Conservation (phyloP, 2,888 invertebrate species). For the Geophilus truncorum region DNA sequence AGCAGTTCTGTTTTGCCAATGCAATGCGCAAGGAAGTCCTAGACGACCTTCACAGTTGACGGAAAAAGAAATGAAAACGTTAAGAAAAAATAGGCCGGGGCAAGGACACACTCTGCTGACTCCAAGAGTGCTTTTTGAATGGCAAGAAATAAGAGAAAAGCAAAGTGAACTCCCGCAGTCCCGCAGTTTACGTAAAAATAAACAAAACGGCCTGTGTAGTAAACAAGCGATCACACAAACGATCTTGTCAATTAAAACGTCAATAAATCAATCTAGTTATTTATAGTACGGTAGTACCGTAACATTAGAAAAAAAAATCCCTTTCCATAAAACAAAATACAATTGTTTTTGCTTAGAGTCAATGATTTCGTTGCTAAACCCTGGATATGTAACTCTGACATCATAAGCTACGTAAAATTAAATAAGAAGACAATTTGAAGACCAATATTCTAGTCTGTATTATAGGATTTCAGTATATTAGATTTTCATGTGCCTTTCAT, state of each 20-base stretch:
- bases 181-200: not conserved
- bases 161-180: not conserved
- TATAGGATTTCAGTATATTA: too few relatives aligned
- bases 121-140: slow-evolving; percentile 3
- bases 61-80: slow-evolving; percentile 21
- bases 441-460: too few relatives aligned
- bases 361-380: too few relatives aligned
- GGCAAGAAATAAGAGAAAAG: not conserved
- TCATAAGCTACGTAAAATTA: too few relatives aligned
- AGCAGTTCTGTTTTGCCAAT: slow-evolving; percentile 22
- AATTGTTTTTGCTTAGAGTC: too few relatives aligned
- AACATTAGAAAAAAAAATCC: too few relatives aligned
- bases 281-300: too few relatives aligned
- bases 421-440: too few relatives aligned
- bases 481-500: too few relatives aligned
- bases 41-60: slow-evolving; percentile 27
- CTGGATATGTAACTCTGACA: too few relatives aligned
- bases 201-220: not conserved
- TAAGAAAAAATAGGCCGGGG: slow-evolving; percentile 22
- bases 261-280: not conserved
- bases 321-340: too few relatives aligned
- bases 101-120: slow-evolving; percentile 24
- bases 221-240: not conserved
- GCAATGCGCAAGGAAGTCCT: slow-evolving; percentile 22
- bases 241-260: not conserved